These are phyloP conservation scores for Chamaea fasciata DNA, from an alignment of 2,113 vertebrate genomes.

Conservation along the genomic window DNA sequence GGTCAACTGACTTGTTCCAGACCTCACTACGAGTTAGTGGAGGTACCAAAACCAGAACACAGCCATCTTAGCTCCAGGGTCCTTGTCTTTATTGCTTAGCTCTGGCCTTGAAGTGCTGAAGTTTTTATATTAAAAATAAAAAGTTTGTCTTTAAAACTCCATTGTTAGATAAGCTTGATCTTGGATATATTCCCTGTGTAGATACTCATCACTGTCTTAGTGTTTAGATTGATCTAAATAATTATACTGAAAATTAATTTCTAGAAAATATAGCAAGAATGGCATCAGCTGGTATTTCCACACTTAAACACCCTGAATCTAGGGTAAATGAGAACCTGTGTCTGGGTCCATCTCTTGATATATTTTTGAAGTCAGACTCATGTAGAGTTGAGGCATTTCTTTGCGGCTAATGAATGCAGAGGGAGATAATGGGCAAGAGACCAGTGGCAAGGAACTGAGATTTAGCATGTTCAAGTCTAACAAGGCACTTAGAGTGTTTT, in stretches of 20 bases:
- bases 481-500: background rate
- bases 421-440: background rate
- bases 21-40: background rate
- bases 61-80: background rate
- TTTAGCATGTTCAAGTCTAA: background rate
- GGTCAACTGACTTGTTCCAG: conserved; percentile 37
- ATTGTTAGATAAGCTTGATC: background rate
- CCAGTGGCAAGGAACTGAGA: background rate
- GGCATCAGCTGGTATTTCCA: background rate
- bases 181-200: background rate
- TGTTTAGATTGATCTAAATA: background rate
- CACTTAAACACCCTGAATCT: background rate
- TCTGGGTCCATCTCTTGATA: background rate
- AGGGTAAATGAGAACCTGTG: background rate
- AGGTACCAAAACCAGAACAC: background rate
- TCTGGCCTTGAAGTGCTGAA: background rate
- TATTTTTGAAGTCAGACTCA: background rate
- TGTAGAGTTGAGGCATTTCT: background rate
- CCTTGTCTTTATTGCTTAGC: background rate
- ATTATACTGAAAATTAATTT: background rate
- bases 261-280: background rate
- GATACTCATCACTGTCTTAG: background rate
- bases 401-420: accelerated
- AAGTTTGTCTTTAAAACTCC: background rate
- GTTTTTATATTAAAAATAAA: background rate